Base-by-base conservation (phyloP, 2,113 vertebrate genomes). In the Orientallactaga bullata region DNA sequence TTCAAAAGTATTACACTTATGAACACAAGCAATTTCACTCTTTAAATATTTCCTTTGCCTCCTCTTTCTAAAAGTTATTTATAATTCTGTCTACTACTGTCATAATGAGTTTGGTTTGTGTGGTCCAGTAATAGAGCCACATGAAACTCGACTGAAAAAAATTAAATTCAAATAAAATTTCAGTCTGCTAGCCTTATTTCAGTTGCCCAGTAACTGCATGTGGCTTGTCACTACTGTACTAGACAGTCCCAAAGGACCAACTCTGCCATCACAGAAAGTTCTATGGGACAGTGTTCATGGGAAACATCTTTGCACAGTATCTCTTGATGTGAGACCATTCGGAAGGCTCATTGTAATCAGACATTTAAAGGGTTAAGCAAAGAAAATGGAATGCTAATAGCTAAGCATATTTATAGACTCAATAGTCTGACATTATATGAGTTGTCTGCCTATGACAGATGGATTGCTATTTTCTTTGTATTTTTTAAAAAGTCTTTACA, bases 101-200 rank as follows among this genome's bases (percentile, higher is more conserved):
- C 55, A 35, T 76, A 23, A 74, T 42, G 35, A 93, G 11, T 18
- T 85, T 71, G 65, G 63, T 5, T 10, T 16, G 0, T 28, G 9
- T 21, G 39, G 28, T 55, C 26, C 13, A 42, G 2, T 47, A 12
- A 63, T 61, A 26, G n/a, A 72, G 60, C 18, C 47, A 55, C n/a
- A 82, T 13, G 7, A 83, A 24, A 7, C 65, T 63, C 80, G 81
- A 69, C 35, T 58, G 55, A 66, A 94, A 79, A 80, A 37, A 26
- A 88, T 84, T 60, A 80, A 85, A 82, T 39, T 77, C 51, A 68
- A 88, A 60, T 83, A 24, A 35, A 60, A 79, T 76, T 94, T 90
- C 26, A 84, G 77, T 77, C 4, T 3, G 35, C 18, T 35, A 39
- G 60, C 61, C 23, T 81, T 20, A 15, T 73, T 93, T 55, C 60